Evolutionary conservation across 1,140 invertebrate genomes (phyloP), one percentile per base, ranked within the genome.

Genomic region (Plectrocnemia conspersa): DNA sequence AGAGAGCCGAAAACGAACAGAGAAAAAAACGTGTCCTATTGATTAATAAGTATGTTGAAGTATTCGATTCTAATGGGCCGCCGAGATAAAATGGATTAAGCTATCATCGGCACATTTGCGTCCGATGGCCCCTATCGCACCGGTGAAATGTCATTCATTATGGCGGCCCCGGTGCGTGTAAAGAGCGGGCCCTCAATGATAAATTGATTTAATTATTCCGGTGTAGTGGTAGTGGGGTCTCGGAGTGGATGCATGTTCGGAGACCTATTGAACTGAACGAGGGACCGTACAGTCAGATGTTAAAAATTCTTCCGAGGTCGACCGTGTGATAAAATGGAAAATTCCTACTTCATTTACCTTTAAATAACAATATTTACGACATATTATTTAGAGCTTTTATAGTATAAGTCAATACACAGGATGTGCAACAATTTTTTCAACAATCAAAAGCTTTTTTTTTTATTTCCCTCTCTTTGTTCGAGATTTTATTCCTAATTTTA

Each of bases 151-250:
- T 53, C 58, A 60, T 60, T 60, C 49, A 56, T 60, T 56, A 60
- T 52, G 41, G n/a, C 33, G 52, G 47, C 46, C n/a, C n/a, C 46
- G 57, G 7, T 32, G 15, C 38, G 13, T 49, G 22, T 29, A 58
- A 49, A 59, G 57, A 45, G 15, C 52, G 22, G 22, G 42, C 52
- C 46, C 40, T 41, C 27, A 45, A 44, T 59, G 58, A 60, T 60
- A 53, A 53, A 60, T 56, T 21, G 58, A 60, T 60, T 60, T 60
- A 56, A 60, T 60, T 60, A 60, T 56, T 50, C 44, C 16, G 58
- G 36, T 60, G 56, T 54, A n/a, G n/a, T n/a, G 54, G 27, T 50
- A 46, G 38, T 44, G 46, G 46, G 47, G n/a, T n/a, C 25, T 57
- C 53, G 33, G 47, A 32, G 42, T 59, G 25, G 35, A 50, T 56